Percentiles rank a stretch among this genome's conserved stretches.
Evolutionary conservation across 2,797 vertebrate genomes (phyloP).

Genomic region (Eulemur albifrons): DNA sequence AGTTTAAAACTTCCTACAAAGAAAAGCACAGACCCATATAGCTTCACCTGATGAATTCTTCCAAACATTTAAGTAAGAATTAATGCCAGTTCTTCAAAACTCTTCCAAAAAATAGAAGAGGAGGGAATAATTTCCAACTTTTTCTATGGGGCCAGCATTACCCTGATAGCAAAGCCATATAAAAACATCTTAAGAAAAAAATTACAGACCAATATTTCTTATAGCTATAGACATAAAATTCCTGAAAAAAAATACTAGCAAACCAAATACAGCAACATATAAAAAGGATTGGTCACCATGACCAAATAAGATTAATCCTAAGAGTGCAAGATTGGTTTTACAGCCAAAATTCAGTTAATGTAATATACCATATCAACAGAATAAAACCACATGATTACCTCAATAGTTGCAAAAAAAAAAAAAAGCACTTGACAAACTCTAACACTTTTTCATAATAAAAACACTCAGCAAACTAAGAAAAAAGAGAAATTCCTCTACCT

Average conservation of each 20-base stretch:
- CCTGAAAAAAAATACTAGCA: background rate
- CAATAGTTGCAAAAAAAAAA: background rate
- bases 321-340: background rate
- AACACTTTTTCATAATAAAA: background rate
- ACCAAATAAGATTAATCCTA: background rate
- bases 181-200: background rate
- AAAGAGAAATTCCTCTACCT: background rate
- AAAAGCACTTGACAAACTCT: background rate
- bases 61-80: background rate
- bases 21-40: background rate
- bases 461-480: background rate
- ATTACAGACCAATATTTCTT: background rate
- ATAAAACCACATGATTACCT: background rate
- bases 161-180: background rate
- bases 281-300: background rate
- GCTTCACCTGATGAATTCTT: background rate
- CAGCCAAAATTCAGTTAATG: background rate
- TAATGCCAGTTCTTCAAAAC: background rate
- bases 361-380: background rate
- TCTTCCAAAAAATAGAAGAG: background rate
- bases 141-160: background rate
- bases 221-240: background rate
- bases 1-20: background rate
- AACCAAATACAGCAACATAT: background rate
- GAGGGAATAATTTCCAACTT: background rate